Base-by-base conservation (phyloP, 2,888 invertebrate species). In the Zhuqinia jingwanae region DNA sequence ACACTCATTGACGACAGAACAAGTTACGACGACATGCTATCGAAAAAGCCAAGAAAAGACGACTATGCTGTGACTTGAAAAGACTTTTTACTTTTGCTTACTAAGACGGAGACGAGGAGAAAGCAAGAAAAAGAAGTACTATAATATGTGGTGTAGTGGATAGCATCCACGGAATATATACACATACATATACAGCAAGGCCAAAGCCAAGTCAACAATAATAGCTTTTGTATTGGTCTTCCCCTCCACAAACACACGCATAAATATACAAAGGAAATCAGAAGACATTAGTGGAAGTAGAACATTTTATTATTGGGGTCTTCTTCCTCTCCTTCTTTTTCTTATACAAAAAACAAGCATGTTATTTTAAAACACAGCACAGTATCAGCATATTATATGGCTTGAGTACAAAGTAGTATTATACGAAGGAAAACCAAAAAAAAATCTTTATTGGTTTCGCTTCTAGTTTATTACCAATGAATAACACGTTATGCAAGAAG, bases 121-220 rank as follows among this genome's bases (percentile, higher is more conserved):
- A 36, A 36, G 30, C 27, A 2, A 6, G 10, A 50, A 47, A 47
- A 47, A 15, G n/a, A n/a, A n/a, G n/a, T n/a, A n/a, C n/a, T n/a
- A n/a, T n/a, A n/a, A n/a, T n/a, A n/a, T n/a, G n/a, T n/a, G n/a
- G n/a, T n/a, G n/a, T n/a, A 30, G 36, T 22, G 56, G 45, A 78
- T 56, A 58, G 17, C 22, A 58, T n/a, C n/a, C 58, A 50, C 42
- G 42, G 53, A n/a, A n/a, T n/a, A n/a, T n/a, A n/a, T n/a, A n/a
- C n/a, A n/a, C n/a, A n/a, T n/a, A n/a, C 68, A 70, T 15, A 36
- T 36, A 36, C 8, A 53, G 70, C 81, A 81, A 83, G 83, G 83
- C 83, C 83, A 83, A 83, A 83, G 75, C 81, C 81, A 82, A 82
- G 73, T 82, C 81, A 82, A 73, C 73, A 82, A 60, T 82, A 82